Percentiles rank a stretch among this genome's conserved stretches.
These are phyloP conservation scores for Rhipidura dahli DNA, from an alignment of 2,113 vertebrate species.

Conservation along the genomic window DNA sequence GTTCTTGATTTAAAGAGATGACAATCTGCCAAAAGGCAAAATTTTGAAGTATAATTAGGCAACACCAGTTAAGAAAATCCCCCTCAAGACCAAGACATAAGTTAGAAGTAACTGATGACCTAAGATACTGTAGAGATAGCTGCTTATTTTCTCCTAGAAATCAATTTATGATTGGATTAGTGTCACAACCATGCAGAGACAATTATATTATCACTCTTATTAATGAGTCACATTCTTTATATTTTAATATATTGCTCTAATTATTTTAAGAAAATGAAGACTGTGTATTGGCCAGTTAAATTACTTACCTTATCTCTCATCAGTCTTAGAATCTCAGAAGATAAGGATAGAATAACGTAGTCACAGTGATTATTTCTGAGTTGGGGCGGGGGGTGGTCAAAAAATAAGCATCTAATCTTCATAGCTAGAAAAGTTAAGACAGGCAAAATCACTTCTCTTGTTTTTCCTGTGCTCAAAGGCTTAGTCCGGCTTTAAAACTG, in stretches of 20 bases:
- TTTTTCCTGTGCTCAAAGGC: neutral
- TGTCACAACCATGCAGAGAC: neutral
- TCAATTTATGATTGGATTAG: neutral
- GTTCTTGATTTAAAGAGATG: neutral
- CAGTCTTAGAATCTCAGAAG: neutral
- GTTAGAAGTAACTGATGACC: neutral
- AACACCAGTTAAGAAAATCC: neutral
- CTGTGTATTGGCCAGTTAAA: neutral
- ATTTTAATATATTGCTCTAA: neutral
- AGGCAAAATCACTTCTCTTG: neutral
- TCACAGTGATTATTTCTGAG: neutral
- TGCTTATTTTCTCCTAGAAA: conserved; percentile 10
- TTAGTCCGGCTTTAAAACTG: neutral
- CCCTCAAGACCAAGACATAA: neutral
- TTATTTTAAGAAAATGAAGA: neutral
- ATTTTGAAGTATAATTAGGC: neutral
- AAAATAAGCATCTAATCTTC: neutral
- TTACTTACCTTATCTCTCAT: neutral
- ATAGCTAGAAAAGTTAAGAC: neutral
- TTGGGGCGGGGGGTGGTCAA: neutral
- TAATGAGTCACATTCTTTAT: neutral
- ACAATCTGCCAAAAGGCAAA: neutral
- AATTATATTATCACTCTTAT: neutral
- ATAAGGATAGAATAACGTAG: neutral
- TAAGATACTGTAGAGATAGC: neutral